Percentiles rank a stretch among this genome's conserved stretches.
Conservation (phyloP, 2,888 invertebrate species). For the Cremastobaeus sp. region DNA sequence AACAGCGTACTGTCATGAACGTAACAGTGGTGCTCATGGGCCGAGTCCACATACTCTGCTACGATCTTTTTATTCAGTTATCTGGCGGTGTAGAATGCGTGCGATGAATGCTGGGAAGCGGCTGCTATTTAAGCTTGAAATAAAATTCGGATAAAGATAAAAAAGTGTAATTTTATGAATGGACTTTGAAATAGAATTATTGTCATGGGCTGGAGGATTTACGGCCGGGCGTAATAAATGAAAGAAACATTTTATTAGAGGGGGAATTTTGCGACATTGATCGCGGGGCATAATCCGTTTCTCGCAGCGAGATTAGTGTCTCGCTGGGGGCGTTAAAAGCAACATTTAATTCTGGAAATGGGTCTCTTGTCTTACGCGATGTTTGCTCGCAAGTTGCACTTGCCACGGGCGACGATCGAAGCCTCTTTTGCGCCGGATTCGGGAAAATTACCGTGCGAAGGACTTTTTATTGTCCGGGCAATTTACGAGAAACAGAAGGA, state of each 20-base stretch:
- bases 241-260: no score
- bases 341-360: slow-evolving; percentile 29
- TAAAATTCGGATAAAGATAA: slow-evolving; percentile 5
- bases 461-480: slow-evolving; percentile 36
- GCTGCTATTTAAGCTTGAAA: background rate
- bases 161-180: no score
- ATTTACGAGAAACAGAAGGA: slow-evolving; percentile 26
- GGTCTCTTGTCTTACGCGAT: slow-evolving; percentile 5
- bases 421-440: background rate
- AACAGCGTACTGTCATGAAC: slow-evolving; percentile 57
- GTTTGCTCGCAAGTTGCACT: slow-evolving; percentile 17
- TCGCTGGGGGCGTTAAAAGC: slow-evolving; percentile 18
- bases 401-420: slow-evolving; percentile 19
- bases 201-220: background rate
- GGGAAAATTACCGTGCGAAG: slow-evolving; percentile 30
- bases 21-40: slow-evolving; percentile 54
- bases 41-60: slow-evolving; percentile 41
- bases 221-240: background rate
- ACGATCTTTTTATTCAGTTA: slow-evolving; percentile 52
- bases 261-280: no score
- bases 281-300: no score
- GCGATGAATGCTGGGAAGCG: slow-evolving; percentile 20
- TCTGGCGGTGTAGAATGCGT: slow-evolving; percentile 19
- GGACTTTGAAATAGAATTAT: no score
- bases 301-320: no score